These are phyloP conservation scores for Copsychus sechellarum DNA, from an alignment of 2,113 vertebrate genomes.

Conservation along the genomic window DNA sequence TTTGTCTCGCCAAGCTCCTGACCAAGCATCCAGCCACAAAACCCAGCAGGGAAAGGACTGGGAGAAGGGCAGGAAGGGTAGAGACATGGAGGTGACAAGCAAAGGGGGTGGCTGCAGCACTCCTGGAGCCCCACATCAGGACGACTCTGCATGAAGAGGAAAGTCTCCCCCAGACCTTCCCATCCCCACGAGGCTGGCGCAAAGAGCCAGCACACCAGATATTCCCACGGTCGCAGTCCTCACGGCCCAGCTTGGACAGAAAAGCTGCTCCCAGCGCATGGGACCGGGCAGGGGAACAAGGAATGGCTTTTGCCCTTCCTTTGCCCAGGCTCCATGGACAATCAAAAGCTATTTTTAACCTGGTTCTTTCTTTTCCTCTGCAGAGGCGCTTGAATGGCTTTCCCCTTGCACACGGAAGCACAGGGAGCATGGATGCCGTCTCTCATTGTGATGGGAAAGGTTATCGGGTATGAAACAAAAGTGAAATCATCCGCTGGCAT, in stretches of 20 bases:
- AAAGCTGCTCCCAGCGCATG: not conserved
- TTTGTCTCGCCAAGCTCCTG: not conserved
- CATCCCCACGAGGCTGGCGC: fast-evolving
- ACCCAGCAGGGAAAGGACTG: not conserved
- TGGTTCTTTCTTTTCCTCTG: not conserved
- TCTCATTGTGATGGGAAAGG: constrained; percentile 72
- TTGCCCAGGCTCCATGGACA: not conserved
- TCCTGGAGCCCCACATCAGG: not conserved
- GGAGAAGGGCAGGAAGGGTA: not conserved
- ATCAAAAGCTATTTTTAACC: constrained; percentile 61
- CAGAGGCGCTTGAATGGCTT: constrained; percentile 35
- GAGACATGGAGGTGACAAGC: not conserved
- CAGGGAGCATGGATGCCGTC: not conserved
- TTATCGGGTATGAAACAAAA: constrained; percentile 63
- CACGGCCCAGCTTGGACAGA: not conserved
- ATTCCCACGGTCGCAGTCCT: not conserved
- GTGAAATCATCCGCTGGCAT: constrained; percentile 67
- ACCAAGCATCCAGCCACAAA: not conserved
- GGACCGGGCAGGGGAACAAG: fast-evolving
- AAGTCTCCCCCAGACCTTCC: not conserved
- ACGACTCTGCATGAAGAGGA: fast-evolving
- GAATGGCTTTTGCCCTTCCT: constrained; percentile 33
- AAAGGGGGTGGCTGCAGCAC: not conserved
- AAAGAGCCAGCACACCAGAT: not conserved
- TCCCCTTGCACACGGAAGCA: not conserved